Base-by-base conservation (phyloP, 1,140 invertebrate species). In the Aethina tumida region DNA sequence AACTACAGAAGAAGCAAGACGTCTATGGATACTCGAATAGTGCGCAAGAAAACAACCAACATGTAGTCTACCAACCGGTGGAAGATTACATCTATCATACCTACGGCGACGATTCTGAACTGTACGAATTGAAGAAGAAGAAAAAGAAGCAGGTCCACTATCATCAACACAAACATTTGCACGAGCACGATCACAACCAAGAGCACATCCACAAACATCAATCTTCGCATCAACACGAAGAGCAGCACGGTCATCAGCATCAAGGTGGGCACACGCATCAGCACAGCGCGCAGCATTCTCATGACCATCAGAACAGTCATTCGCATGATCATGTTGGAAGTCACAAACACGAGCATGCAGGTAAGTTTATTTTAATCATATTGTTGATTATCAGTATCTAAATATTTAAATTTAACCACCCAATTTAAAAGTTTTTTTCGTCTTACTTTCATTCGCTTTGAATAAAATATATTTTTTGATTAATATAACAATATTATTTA, bases 181-280 rank as follows among this genome's bases (percentile, higher is more conserved):
- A 49, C 20, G 40, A 49, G 17, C 47, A 49, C 25, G 29, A 45
- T 7, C 47, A 50, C 16, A 40, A 43, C 25, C 47, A 49, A 19
- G 43, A 49, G 16, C 47, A 49, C 21, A 44, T 46, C 3, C 47
- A 49, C 17, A 47, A 49, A 24, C 47, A 43, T 17, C 22, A 46
- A 17, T 35, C 41, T 18, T 34, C 35, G 2, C 47, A 50, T 26
- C 36, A 50, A 25, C 47, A 50, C 24, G 18, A n/a, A n/a, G n/a
- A n/a, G n/a, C n/a, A n/a, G n/a, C n/a, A 24, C 7, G 31, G 41
- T 10, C 29, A 39, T 4, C 32, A 35, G 15, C 28, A 45, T 21
- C 37, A 49, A 13, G 27, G 29, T 2, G 38, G 45, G 19, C 31
- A 45, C 1, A 37, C 39, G 15, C 25, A 44, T 27, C 42, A 43